Evolutionary conservation across 2,888 invertebrate species (phyloP), one percentile per base, ranked within the genome.

Genomic region (Anodontia alba): DNA sequence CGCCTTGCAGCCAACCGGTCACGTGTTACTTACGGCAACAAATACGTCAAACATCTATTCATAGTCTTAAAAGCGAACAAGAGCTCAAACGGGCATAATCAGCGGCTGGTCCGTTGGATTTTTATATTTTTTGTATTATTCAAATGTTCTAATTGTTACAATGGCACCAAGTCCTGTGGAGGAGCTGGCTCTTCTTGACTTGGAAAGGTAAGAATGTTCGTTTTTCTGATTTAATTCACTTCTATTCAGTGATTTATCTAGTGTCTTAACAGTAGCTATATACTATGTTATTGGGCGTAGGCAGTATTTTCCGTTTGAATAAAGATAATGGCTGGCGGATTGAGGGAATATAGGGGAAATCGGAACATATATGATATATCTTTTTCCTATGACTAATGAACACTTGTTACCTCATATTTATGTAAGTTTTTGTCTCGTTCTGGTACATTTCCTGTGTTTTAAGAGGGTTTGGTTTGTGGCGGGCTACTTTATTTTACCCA

Each of bases 131-230:
- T 80, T 70, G 68, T 82, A 70, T 73, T 81, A 80, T 70, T 72
- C 78, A 79, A 80, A 83, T 86, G 78, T 73, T 80, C 78, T 83
- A 77, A 74, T 76, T 73, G 73, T 67, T 71, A 89, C 73, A 78
- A 91, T 91, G 91, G 87, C 90, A 80, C 90, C 91, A 73, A 87
- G 90, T 86, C 90, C 91, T 36, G 89, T 91, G 17, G 92, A 92
- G 84, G 92, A 92, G 81, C 87, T 91, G 86, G 88, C 89, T 84
- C 88, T 91, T 67, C 80, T 90, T 77, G 92, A 92, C 80, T 85
- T 92, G 81, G 92, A 92, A 83, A 90, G 92, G 92, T 92, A 88
- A 79, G 90, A 70, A 36, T 54, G 0, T 67, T 57, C 10, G 26
- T 36, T 72, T 33, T 71, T n/a, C 7, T 42, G n/a, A 12, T 20